Base-by-base conservation (phyloP, 1,140 invertebrate genomes). In the Apis dorsata region DNA sequence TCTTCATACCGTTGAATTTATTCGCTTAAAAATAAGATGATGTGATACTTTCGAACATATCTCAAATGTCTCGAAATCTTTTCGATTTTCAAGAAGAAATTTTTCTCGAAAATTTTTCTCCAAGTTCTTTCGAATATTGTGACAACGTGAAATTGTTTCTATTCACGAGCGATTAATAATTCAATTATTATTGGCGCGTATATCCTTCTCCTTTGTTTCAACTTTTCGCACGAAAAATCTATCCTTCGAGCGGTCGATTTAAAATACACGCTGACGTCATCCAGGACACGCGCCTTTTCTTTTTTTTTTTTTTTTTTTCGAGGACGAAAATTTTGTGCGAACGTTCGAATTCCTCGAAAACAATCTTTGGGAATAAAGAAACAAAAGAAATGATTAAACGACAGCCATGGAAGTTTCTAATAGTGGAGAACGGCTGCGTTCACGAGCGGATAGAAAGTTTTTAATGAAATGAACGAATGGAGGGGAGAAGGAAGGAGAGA, bases 381-480 rank as follows among this genome's bases (percentile, higher is more conserved):
- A 65, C 70, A 57, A 57, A 55, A 55, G 51, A 13, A 44, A 44
- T 5, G 10, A 13, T 57, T 44, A n/a, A 71, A 73, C 24, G 15
- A 19, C n/a, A 51, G 19, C 21, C 34, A 63, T 63, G 65, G 53
- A 78, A 77, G 51, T 85, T 81, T 82, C 79, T 81, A 65, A 53
- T n/a, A 17, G 53, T 1, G 21, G 2, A 53, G 60, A 75, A 57
- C 15, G 53, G 11, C 53, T 24, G 57, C 24, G 60, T 71, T 84
- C 60, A 49, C 62, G 59, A 12, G 11, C 17, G 9, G 53, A n/a
- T 76, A 76, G 83, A 85, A 85, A 85, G 72, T 84, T 70, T 83
- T 57, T 71, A 49, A 49, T 63, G 66, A 57, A 79, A 71, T 21
- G 49, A 79, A 78, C 55, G 65, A 83, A 83, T n/a, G 49, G 53